phyloP scores from a whole-genome alignment of 64 coral and sea anemone species.

The Cladopsammia gracilis region DNA sequence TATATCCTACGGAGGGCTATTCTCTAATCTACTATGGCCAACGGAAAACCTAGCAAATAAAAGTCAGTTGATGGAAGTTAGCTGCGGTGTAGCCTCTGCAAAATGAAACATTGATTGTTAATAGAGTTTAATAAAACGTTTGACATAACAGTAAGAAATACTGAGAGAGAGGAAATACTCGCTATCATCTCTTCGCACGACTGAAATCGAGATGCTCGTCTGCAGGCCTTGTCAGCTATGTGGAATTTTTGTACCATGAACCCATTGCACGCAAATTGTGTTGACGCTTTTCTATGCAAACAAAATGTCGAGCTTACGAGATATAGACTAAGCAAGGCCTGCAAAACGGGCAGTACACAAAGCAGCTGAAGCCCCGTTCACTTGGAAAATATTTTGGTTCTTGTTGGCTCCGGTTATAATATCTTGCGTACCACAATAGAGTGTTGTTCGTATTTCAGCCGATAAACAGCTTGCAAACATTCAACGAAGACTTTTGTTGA shows the following conservation, averaged over 20 bases:
- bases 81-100: not conserved
- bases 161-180: not conserved
- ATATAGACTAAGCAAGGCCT: not conserved
- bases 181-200: not conserved
- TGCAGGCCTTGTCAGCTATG: constrained; percentile 26
- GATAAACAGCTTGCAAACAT: not conserved
- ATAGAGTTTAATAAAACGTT: not conserved
- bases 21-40: not conserved
- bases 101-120: not conserved
- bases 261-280: constrained; percentile 22
- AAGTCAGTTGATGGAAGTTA: constrained; percentile 20
- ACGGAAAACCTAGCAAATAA: constrained; percentile 25
- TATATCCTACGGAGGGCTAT: not conserved
- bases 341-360: not conserved
- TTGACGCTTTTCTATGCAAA: constrained; percentile 19
- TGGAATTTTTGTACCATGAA: constrained; percentile 47
- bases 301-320: not conserved
- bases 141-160: not conserved
- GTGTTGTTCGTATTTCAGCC: constrained; percentile 19
- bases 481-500: not conserved
- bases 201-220: constrained; percentile 44
- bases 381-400: constrained; percentile 5
- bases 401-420: constrained; percentile 1
- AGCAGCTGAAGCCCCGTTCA: constrained; percentile 28
- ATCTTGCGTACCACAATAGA: constrained; percentile 40